phyloP scores from a whole-genome alignment of 2,113 vertebrate genomes.

The Forbesichthys agassizii region DNA sequence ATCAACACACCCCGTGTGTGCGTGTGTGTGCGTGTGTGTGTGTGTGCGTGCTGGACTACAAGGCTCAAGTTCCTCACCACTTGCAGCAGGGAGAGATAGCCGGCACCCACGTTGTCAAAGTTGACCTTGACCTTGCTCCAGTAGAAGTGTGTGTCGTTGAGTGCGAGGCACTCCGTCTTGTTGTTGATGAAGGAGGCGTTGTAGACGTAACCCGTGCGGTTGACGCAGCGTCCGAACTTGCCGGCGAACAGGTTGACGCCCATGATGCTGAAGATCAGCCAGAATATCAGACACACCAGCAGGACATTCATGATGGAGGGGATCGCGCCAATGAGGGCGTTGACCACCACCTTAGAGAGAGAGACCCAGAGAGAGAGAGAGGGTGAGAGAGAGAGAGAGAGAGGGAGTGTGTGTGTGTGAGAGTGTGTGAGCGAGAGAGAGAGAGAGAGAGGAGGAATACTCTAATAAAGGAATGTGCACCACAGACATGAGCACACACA shows the following conservation, averaged over 20 bases:
- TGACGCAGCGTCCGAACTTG: too few relatives aligned
- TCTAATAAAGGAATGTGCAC: neutral
- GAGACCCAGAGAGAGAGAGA: too few relatives aligned
- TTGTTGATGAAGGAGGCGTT: conserved; percentile 85
- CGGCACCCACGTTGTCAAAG: conserved; percentile 96
- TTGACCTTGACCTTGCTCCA: conserved; percentile 98
- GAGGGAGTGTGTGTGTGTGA: neutral
- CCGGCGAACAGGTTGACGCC: too few relatives aligned
- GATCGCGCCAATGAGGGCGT: too few relatives aligned
- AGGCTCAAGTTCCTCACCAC: conserved; percentile 77
- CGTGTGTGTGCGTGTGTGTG: too few relatives aligned
- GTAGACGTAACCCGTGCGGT: conserved; percentile 79
- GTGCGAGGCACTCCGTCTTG: conserved; percentile 82
- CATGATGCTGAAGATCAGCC: too few relatives aligned
- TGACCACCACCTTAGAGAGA: too few relatives aligned
- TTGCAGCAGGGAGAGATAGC: conserved; percentile 94
- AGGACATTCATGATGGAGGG: too few relatives aligned
- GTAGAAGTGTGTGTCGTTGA: conserved; percentile 83
- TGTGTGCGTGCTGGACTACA: too few relatives aligned
- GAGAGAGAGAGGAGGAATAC: neutral
- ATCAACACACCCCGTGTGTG: too few relatives aligned
- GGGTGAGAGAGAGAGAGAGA: neutral
- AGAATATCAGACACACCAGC: too few relatives aligned
- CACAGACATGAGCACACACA: neutral
- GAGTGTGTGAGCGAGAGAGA: conserved; percentile 1